Base-by-base conservation (phyloP, 2,888 invertebrate genomes). In the Iphiclides podalirius region DNA sequence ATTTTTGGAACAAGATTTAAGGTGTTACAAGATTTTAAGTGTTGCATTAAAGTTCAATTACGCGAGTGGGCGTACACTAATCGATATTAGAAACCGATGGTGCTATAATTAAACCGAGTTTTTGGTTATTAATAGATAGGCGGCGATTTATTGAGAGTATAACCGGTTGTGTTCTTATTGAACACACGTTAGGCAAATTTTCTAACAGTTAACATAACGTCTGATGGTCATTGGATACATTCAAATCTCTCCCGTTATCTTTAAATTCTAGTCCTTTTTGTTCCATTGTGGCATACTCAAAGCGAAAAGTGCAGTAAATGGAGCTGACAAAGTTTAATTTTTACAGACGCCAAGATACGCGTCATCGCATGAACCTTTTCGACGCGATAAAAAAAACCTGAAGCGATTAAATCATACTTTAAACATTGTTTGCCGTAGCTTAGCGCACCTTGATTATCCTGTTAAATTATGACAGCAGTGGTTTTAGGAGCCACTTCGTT, bases 381-480 rank as follows among this genome's bases (percentile, higher is more conserved):
- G n/a, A n/a, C n/a, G n/a, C n/a, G n/a, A n/a, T 28, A 8, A 28
- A 2, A 9, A 28, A 28, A 9, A 3, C 7, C 28, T 12, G 11
- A 20, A 31, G 26, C 26, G 36, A 44, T 44, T 23, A 45, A 33
- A 16, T 33, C 39, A 39, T 31, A 16, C 17, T 39, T 40, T 39
- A 33, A 26, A 45, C 35, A 35, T 26, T 45, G 50, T 45, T 50
- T 45, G 36, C 50, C 33, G 36, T 31, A 28, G 17, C 31, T 6
- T 2, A 28, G 28, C 28, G 8, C n/a, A 8, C 7, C 8, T 28
- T 50, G 44, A 50, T 50, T 50, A 50, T 40, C 40, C 35, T 36
- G 44, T 50, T 45, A 50, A 50, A 45, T 45, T 50, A 50, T 50
- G 50, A 45, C 45, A 50, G 45, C 45, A 44, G 50, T 39, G 50